These are phyloP conservation scores for Brenthis daphne DNA, from an alignment of 2,888 invertebrate genomes.

Conservation along the genomic window DNA sequence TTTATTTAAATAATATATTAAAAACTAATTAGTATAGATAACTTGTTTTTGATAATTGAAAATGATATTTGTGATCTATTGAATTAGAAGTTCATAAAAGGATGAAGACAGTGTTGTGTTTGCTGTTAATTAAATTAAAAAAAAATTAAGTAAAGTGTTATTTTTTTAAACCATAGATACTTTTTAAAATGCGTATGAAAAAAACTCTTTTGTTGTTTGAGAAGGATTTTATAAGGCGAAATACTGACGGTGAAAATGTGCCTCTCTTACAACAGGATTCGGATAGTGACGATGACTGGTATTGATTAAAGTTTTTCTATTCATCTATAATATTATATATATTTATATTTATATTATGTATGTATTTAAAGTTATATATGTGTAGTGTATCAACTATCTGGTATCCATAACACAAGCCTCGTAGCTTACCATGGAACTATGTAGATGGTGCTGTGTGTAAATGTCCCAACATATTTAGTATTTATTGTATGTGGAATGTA, in stretches of 20 bases:
- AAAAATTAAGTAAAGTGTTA: not conserved
- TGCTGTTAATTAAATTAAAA: slow-evolving; percentile 8
- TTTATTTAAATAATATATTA: slow-evolving; percentile 19
- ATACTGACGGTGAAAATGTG: slow-evolving; percentile 49
- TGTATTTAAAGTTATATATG: too few relatives aligned
- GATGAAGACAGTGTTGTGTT: slow-evolving; percentile 1
- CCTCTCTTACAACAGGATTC: slow-evolving; percentile 56
- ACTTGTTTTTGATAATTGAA: slow-evolving; percentile 10
- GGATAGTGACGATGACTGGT: slow-evolving; percentile 54
- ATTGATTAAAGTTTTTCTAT: not conserved
- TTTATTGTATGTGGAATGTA: too few relatives aligned
- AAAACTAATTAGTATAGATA: slow-evolving; percentile 31
- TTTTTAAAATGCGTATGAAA: slow-evolving; percentile 62
- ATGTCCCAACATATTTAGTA: too few relatives aligned
- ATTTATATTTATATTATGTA: too few relatives aligned
- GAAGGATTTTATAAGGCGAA: slow-evolving; percentile 47
- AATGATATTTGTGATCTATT: not conserved
- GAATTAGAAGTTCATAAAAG: slow-evolving; percentile 4
- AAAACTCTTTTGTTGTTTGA: slow-evolving; percentile 65
- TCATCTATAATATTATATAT: not conserved
- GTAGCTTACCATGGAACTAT: too few relatives aligned
- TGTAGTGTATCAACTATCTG: too few relatives aligned
- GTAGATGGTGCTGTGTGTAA: too few relatives aligned
- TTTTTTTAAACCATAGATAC: not conserved
- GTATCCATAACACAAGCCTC: too few relatives aligned